Conservation (phyloP, 2,797 vertebrate species). For the Erithacus rubecula region DNA sequence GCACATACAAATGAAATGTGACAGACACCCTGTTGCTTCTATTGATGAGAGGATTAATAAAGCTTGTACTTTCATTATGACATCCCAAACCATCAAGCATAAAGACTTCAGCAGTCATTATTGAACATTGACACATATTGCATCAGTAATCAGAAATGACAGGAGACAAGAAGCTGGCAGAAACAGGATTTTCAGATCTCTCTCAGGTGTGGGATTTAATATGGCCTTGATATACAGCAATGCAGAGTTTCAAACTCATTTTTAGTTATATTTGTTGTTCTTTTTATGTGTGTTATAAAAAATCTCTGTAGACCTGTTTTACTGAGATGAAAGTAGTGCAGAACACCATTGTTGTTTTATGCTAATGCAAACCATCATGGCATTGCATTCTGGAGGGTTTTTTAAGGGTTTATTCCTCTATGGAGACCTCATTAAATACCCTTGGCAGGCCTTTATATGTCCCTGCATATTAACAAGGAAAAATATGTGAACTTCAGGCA, state of each 20-base stretch:
- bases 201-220: background rate
- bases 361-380: background rate
- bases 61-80: slow-evolving; percentile 25
- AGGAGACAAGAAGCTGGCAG: background rate
- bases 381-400: background rate
- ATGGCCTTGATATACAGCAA: background rate
- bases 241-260: background rate
- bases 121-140: background rate
- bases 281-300: background rate
- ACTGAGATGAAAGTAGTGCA: background rate
- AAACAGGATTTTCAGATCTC: background rate
- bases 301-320: background rate
- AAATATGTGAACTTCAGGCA: background rate
- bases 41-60: slow-evolving; percentile 53
- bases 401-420: background rate
- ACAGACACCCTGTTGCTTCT: slow-evolving; percentile 14
- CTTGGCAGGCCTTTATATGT: background rate
- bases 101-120: slow-evolving; percentile 2
- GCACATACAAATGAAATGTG: slow-evolving; percentile 15
- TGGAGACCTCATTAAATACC: background rate
- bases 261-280: background rate
- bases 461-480: background rate
- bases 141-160: background rate
- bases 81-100: background rate
- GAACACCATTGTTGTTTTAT: background rate